Evolutionary conservation across 1,140 invertebrate species (phyloP).

Genomic region (Zophobas atratus): DNA sequence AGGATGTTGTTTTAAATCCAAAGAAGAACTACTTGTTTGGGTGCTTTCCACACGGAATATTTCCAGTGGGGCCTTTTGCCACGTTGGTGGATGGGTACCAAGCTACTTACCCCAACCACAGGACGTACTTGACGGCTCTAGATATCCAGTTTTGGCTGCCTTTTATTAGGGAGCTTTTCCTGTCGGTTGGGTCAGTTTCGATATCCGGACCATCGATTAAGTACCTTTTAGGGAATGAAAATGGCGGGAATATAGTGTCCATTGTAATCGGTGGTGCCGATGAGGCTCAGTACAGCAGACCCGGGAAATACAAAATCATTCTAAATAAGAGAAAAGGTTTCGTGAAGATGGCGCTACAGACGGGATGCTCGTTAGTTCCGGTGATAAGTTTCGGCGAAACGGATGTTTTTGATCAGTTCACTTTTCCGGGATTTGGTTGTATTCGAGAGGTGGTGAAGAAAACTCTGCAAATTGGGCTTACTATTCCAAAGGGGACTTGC

Average conservation of each 20-base stretch:
- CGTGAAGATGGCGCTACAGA: constrained; percentile 81
- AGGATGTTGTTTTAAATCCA: background rate
- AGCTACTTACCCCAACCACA: constrained; percentile 10
- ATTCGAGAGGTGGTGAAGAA: constrained; percentile 15
- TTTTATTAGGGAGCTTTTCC: constrained; percentile 7
- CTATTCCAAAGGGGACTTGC: constrained; percentile 9
- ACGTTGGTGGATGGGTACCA: background rate
- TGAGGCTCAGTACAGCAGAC: constrained; percentile 23
- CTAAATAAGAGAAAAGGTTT: constrained; percentile 85
- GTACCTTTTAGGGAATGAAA: background rate
- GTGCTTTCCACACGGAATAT: constrained; percentile 38
- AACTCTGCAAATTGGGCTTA: background rate
- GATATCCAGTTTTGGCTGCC: constrained; percentile 26
- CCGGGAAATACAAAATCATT: constrained; percentile 64
- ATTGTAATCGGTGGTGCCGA: constrained; percentile 24
- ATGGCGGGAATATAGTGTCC: constrained; percentile 23
- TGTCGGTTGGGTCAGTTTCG: constrained; percentile 15
- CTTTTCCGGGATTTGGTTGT: constrained; percentile 71
- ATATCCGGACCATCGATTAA: constrained; percentile 4
- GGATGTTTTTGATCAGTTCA: constrained; percentile 85
- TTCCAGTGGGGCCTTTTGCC: constrained; percentile 27
- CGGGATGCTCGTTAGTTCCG: constrained; percentile 86
- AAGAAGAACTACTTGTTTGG: constrained; percentile 35
- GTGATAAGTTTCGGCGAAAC: constrained; percentile 93
- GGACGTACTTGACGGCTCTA: background rate